Evolutionary conservation across 1,140 invertebrate species (phyloP).

Genomic region (Trypoxylus dichotomus): DNA sequence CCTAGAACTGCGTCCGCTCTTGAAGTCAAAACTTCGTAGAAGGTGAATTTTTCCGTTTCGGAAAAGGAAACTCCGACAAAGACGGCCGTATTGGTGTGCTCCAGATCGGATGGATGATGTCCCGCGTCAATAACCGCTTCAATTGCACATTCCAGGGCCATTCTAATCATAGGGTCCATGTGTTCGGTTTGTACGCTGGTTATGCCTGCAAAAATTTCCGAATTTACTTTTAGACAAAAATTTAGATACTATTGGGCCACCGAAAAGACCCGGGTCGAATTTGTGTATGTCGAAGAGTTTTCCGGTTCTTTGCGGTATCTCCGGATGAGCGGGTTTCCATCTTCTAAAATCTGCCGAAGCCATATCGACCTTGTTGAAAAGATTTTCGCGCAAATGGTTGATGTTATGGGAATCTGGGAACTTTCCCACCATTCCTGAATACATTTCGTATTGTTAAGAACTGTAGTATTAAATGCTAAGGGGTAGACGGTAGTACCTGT

Average conservation of each 20-base stretch:
- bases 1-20: neutral
- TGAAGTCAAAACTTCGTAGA: neutral
- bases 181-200: slow-evolving; percentile 68
- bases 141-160: slow-evolving; percentile 79
- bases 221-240: too few species aligned
- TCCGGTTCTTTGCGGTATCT: slow-evolving; percentile 72
- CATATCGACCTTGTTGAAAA: slow-evolving; percentile 78
- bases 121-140: slow-evolving; percentile 90
- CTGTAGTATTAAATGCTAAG: too few species aligned
- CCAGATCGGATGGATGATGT: slow-evolving; percentile 60
- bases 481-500: too few species aligned
- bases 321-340: slow-evolving; percentile 66
- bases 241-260: slow-evolving; percentile 35
- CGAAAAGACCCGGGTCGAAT: slow-evolving; percentile 83
- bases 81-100: slow-evolving; percentile 74
- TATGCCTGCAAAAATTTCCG: neutral
- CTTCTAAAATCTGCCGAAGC: slow-evolving; percentile 76
- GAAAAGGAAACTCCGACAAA: slow-evolving; percentile 78
- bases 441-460: neutral
- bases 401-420: slow-evolving; percentile 85
- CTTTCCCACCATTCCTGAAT: slow-evolving; percentile 72
- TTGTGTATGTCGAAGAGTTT: slow-evolving; percentile 77
- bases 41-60: slow-evolving; percentile 61
- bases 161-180: slow-evolving; percentile 87
- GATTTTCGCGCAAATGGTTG: slow-evolving; percentile 73